Percentiles rank a stretch among this genome's conserved stretches.
phyloP scores from a whole-genome alignment of 2,888 invertebrate genomes.

The Eulithis prunata region DNA sequence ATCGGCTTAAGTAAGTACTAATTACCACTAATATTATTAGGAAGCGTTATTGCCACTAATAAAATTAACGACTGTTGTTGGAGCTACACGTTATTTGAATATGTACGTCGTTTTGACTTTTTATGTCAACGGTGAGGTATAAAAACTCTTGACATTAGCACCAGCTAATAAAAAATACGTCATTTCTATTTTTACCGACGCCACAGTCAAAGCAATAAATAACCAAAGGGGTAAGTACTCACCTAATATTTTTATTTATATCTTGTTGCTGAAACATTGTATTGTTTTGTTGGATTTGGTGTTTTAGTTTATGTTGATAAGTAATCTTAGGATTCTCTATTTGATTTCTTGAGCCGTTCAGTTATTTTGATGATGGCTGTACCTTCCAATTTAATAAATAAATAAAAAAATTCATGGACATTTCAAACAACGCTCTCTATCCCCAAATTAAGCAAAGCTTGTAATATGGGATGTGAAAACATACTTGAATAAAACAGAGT shows the following conservation, averaged over 20 bases:
- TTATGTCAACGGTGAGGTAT: constrained; percentile 23
- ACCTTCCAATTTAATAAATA: not conserved
- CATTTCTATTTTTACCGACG: constrained; percentile 6
- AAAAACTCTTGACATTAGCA: constrained; percentile 21
- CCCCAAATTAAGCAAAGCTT: too few species aligned
- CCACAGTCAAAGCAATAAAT: constrained; percentile 1
- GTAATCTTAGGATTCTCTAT: not conserved
- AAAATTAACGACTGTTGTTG: constrained; percentile 28
- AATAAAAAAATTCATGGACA: too few species aligned
- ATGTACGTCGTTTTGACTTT: constrained; percentile 22
- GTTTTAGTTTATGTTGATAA: not conserved
- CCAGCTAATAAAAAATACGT: constrained; percentile 17
- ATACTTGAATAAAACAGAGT: too few species aligned
- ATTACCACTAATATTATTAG: constrained; percentile 26
- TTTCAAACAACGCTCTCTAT: too few species aligned
- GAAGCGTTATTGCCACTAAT: constrained; percentile 23
- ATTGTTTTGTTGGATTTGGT: not conserved
- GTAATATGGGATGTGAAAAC: too few species aligned
- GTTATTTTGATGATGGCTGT: not conserved
- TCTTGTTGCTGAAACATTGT: not conserved
- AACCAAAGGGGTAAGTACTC: not conserved
- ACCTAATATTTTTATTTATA: not conserved
- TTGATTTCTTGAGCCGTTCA: not conserved
- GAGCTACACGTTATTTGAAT: constrained; percentile 29
- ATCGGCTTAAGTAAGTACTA: constrained; percentile 16